Percentiles rank a stretch among this genome's conserved stretches.
phyloP scores from a whole-genome alignment of 2,113 vertebrate species.

The Hippoglossus stenolepis region DNA sequence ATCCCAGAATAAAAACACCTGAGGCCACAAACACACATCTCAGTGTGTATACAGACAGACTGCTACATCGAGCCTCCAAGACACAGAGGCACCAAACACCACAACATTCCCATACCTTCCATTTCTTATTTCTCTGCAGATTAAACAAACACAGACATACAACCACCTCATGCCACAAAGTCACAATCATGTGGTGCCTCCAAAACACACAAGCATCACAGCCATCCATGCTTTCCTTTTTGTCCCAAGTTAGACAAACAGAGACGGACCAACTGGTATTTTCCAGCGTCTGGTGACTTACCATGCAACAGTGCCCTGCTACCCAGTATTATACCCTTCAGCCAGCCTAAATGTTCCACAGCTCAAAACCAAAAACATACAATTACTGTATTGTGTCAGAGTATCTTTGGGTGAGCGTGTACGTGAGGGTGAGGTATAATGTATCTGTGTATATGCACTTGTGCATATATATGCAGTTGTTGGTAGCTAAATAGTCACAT shows the following conservation, averaged over 20 bases:
- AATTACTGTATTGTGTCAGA: slow-evolving; percentile 53
- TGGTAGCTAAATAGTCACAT: no score
- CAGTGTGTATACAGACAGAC: slow-evolving; percentile 27
- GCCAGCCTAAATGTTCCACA: slow-evolving; percentile 50
- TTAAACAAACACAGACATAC: slow-evolving; percentile 70
- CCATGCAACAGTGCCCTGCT: slow-evolving; percentile 43
- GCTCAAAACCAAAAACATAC: slow-evolving; percentile 55
- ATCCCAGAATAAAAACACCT: slow-evolving; percentile 18
- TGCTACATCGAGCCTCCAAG: slow-evolving; percentile 49
- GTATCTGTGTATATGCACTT: background rate
- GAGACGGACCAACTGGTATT: slow-evolving; percentile 56
- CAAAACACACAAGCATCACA: slow-evolving; percentile 44
- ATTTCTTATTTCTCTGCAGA: slow-evolving; percentile 44
- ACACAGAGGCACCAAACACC: slow-evolving; percentile 54
- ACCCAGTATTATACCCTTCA: slow-evolving; percentile 47
- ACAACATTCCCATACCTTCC: slow-evolving; percentile 43
- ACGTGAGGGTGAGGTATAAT: background rate
- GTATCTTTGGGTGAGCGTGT: slow-evolving; percentile 9
- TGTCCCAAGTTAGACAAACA: slow-evolving; percentile 55
- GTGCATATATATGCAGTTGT: no score
- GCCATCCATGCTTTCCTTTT: slow-evolving; percentile 51
- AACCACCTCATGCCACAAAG: slow-evolving; percentile 42
- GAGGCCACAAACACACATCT: slow-evolving; percentile 25
- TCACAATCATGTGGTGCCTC: slow-evolving; percentile 65
- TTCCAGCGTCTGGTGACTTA: slow-evolving; percentile 60